Conservation (phyloP, 2,888 invertebrate species). For the Microplitis manilae region DNA sequence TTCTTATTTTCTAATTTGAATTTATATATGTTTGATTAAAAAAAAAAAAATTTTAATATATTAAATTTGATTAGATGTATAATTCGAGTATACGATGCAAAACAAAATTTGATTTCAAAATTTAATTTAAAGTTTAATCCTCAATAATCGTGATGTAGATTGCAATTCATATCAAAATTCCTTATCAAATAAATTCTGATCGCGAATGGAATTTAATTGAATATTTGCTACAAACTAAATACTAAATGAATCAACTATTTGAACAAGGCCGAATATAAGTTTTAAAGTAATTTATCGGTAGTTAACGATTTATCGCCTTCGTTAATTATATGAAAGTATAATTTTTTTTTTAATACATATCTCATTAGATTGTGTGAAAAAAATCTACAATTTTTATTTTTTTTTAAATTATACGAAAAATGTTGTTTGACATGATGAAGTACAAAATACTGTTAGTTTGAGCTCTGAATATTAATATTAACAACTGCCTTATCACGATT, state of each 20-base stretch:
- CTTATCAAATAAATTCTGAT: constrained; percentile 31
- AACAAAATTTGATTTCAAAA: constrained; percentile 50
- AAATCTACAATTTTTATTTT: too few relatives aligned
- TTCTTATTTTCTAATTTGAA: not conserved
- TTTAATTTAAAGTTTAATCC: constrained; percentile 52
- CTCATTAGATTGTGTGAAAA: too few relatives aligned
- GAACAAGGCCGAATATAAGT: not conserved
- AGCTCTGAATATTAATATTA: too few relatives aligned
- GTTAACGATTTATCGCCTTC: constrained; percentile 13
- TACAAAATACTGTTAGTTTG: too few relatives aligned
- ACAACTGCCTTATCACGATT: too few relatives aligned
- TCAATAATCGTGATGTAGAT: constrained; percentile 42
- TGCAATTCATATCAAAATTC: constrained; percentile 26
- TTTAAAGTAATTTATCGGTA: constrained; percentile 26
- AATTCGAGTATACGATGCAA: not conserved
- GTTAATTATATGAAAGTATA: not conserved
- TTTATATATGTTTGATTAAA: not conserved
- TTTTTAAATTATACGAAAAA: too few relatives aligned
- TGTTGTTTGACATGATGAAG: too few relatives aligned
- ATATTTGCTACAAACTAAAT: constrained; percentile 17
- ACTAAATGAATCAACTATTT: constrained; percentile 7
- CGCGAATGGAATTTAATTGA: constrained; percentile 22
- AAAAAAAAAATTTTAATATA: not conserved
- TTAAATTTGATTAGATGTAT: constrained; percentile 16
- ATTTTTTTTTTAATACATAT: too few relatives aligned